Conservation (phyloP, 2,888 invertebrate species). For the Pammene fasciana region DNA sequence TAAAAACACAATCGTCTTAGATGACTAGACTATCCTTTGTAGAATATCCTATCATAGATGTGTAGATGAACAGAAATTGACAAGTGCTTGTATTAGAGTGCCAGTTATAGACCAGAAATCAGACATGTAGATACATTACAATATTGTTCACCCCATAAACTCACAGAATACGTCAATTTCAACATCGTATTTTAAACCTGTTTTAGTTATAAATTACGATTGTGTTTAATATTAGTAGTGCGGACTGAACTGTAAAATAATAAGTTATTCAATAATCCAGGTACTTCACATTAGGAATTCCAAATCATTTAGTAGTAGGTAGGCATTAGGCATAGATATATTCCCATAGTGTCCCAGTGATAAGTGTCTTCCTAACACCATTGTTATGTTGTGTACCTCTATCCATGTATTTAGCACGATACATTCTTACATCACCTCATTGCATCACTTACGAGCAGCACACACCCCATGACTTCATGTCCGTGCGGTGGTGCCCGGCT, state of each 20-base stretch:
- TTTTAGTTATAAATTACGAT: background rate
- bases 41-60: slow-evolving; percentile 16
- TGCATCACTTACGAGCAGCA: slow-evolving; percentile 45
- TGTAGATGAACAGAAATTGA: slow-evolving; percentile 10
- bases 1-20: slow-evolving; percentile 7
- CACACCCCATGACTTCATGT: slow-evolving; percentile 42
- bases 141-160: background rate
- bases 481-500: slow-evolving; percentile 63
- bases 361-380: slow-evolving; percentile 5
- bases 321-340: background rate
- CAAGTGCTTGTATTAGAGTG: background rate
- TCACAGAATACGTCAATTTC: slow-evolving; percentile 1
- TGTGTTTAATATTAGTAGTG: too few relatives aligned
- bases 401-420: slow-evolving; percentile 19
- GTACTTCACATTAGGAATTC: background rate
- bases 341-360: slow-evolving; percentile 12
- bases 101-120: background rate
- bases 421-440: slow-evolving; percentile 33
- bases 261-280: background rate
- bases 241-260: too few relatives aligned
- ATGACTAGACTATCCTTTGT: background rate
- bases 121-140: slow-evolving; percentile 4
- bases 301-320: slow-evolving; percentile 8
- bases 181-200: background rate
- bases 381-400: slow-evolving; percentile 5